These are phyloP conservation scores for Falco punctatus DNA, from an alignment of 2,113 vertebrate species.

Conservation along the genomic window DNA sequence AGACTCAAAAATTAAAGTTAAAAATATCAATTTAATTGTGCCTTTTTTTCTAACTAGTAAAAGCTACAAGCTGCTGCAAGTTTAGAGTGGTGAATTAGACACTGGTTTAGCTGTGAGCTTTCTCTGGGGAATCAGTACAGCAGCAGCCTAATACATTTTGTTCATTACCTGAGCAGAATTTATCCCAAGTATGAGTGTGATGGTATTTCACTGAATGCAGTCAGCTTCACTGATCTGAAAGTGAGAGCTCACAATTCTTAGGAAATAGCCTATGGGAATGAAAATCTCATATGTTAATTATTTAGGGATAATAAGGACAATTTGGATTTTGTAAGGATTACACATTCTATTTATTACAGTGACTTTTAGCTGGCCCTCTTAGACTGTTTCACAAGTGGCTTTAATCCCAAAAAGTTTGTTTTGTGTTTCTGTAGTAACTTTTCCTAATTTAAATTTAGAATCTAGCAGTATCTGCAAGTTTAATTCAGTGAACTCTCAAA, in stretches of 20 bases:
- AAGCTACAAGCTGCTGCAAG: background rate
- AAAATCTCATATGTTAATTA: background rate
- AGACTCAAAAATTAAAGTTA: background rate
- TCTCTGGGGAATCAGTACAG: background rate
- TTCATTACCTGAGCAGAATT: slow-evolving; percentile 23
- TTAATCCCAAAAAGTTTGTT: background rate
- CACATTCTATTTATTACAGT: background rate
- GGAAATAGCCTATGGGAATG: background rate
- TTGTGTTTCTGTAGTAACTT: background rate
- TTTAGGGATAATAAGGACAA: background rate
- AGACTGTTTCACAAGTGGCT: background rate
- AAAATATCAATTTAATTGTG: background rate
- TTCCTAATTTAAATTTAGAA: background rate
- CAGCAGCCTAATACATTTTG: background rate
- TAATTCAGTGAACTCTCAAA: background rate
- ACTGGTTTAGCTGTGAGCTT: background rate
- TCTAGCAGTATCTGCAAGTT: background rate
- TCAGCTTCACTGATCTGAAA: background rate
- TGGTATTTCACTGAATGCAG: background rate
- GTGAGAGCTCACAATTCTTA: background rate
- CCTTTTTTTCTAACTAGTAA: background rate
- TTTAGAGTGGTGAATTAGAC: background rate
- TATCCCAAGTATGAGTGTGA: background rate
- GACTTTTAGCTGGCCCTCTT: background rate
- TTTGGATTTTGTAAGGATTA: background rate